phyloP scores from a whole-genome alignment of 2,888 invertebrate species.

The Mythimna ferrago region DNA sequence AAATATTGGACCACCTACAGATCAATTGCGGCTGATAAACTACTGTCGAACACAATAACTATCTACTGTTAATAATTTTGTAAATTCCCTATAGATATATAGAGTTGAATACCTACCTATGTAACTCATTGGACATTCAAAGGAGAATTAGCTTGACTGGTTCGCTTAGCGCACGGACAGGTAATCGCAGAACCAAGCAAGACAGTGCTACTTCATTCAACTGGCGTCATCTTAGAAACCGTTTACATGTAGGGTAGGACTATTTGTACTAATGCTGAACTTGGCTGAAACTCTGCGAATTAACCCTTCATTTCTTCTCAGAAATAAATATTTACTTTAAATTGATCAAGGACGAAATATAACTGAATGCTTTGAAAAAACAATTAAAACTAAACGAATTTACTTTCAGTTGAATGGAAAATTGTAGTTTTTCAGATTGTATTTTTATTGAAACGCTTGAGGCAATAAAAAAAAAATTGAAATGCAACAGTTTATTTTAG shows the following conservation, averaged over 20 bases:
- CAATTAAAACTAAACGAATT: slow-evolving; percentile 20
- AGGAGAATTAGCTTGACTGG: slow-evolving; percentile 19
- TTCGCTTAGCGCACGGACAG: slow-evolving; percentile 16
- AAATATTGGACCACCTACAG: not conserved
- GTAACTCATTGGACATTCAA: slow-evolving; percentile 7
- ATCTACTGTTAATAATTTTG: slow-evolving; percentile 2
- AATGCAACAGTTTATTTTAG: slow-evolving; percentile 6
- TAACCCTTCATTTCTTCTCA: not conserved
- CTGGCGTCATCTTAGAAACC: slow-evolving; percentile 25
- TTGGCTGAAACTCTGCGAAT: not conserved
- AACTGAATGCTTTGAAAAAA: slow-evolving; percentile 1
- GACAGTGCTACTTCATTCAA: not conserved
- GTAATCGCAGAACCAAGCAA: not conserved
- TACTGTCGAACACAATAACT: not conserved
- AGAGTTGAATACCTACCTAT: not conserved
- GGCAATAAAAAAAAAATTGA: slow-evolving; percentile 20
- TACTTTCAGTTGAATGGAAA: slow-evolving; percentile 20
- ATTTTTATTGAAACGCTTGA: slow-evolving; percentile 12
- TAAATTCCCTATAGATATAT: not conserved
- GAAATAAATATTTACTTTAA: not conserved
- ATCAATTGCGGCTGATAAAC: not conserved
- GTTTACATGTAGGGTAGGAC: slow-evolving; percentile 1
- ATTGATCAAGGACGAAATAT: not conserved
- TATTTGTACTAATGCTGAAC: not conserved
- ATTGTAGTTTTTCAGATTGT: slow-evolving; percentile 1